A percentile compares a stretch with the other conserved stretches of the same genome.
Evolutionary conservation across 2,113 vertebrate species (phyloP).

Genomic region (Misgurnus anguillicaudatus): DNA sequence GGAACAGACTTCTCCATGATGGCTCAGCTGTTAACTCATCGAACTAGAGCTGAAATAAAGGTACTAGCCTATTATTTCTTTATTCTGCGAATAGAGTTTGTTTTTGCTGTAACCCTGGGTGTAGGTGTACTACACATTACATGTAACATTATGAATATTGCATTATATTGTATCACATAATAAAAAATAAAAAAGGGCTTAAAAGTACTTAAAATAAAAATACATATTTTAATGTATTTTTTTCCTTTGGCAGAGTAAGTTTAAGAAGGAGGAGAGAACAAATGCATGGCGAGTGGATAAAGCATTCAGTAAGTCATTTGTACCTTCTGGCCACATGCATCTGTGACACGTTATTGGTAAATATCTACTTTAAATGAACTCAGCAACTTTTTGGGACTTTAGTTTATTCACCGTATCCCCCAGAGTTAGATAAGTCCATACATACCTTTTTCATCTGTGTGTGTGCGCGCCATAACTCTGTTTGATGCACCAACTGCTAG

Average conservation of each 20-base stretch:
- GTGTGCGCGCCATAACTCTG: too few species aligned
- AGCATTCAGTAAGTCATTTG: slow-evolving; percentile 82
- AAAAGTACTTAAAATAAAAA: too few species aligned
- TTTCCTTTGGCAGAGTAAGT: slow-evolving; percentile 77
- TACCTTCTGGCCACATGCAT: neutral
- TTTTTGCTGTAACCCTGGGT: neutral
- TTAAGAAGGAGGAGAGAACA: slow-evolving; percentile 83
- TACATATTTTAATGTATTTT: too few species aligned
- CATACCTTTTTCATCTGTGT: too few species aligned
- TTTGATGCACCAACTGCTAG: too few species aligned
- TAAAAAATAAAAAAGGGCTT: too few species aligned
- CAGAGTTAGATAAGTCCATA: too few species aligned
- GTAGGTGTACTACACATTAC: too few species aligned
- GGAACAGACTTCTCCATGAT: slow-evolving; percentile 89
- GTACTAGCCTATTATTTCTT: slow-evolving; percentile 62
- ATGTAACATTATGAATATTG: too few species aligned
- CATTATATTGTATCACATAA: neutral
- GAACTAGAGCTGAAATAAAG: slow-evolving; percentile 84
- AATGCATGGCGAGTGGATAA: slow-evolving; percentile 89
- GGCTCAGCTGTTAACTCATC: slow-evolving; percentile 83
- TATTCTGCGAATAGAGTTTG: neutral
- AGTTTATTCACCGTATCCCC: too few species aligned
- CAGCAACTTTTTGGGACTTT: too few species aligned
- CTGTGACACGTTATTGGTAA: neutral
- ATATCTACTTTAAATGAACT: too few species aligned